phyloP scores from a whole-genome alignment of 2,888 invertebrate genomes.

The Zeuzera pyrina region DNA sequence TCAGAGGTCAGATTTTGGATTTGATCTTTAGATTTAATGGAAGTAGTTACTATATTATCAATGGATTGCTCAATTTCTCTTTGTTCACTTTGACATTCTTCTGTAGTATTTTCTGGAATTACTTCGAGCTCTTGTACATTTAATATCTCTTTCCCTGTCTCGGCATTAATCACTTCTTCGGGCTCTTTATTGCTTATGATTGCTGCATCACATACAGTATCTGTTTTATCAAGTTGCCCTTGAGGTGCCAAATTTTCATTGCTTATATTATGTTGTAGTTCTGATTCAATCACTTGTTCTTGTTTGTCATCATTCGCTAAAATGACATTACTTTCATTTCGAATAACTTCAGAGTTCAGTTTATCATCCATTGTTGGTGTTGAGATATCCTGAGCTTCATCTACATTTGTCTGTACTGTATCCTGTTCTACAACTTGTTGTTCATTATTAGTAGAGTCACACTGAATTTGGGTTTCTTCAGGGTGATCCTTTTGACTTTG shows the following conservation, averaged over 20 bases:
- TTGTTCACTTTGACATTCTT: background rate
- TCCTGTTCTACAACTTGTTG: constrained; percentile 8
- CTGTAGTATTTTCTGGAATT: constrained; percentile 4
- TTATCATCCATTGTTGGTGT: constrained; percentile 10
- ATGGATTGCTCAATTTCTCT: background rate
- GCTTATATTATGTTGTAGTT: too few relatives aligned
- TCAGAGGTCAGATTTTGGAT: constrained; percentile 42
- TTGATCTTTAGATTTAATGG: constrained; percentile 31
- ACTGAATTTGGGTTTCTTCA: constrained; percentile 3
- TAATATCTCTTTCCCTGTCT: too few relatives aligned
- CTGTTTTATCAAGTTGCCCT: too few relatives aligned
- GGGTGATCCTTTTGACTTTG: constrained; percentile 2
- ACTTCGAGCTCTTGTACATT: constrained; percentile 4
- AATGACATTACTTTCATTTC: constrained; percentile 5
- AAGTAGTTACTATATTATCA: too few relatives aligned
- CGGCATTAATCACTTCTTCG: too few relatives aligned
- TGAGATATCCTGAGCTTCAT: constrained; percentile 15
- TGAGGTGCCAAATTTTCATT: too few relatives aligned
- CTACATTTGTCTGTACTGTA: constrained; percentile 11
- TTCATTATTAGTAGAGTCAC: constrained; percentile 9
- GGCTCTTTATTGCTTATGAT: too few relatives aligned
- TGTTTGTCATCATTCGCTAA: background rate
- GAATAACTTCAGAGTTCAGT: constrained; percentile 8
- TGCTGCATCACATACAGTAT: too few relatives aligned
- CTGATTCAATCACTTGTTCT: constrained; percentile 5